Percentiles rank a stretch among this genome's conserved stretches.
Evolutionary conservation across 2,888 invertebrate genomes (phyloP).

Genomic region (Coenonympha glycerion): DNA sequence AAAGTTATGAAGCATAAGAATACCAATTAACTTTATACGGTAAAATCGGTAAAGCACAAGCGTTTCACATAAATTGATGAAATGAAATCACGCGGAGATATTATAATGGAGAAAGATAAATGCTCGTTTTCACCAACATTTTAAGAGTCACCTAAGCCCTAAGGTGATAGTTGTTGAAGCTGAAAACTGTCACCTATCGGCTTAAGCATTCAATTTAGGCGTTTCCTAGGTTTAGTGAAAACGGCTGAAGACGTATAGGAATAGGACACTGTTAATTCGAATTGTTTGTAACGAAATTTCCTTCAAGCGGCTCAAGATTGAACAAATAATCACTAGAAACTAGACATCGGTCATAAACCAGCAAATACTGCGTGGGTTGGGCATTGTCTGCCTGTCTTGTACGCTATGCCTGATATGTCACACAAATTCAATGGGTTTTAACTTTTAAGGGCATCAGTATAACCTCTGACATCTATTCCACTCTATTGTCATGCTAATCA

Average conservation of each 20-base stretch:
- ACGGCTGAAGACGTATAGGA: not conserved
- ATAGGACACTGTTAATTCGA: conserved; percentile 3
- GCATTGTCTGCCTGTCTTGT: conserved; percentile 56
- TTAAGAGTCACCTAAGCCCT: too few relatives aligned
- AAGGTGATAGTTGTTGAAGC: too few relatives aligned
- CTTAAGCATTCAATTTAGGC: too few relatives aligned
- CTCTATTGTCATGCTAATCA: conserved; percentile 63
- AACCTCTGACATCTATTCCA: conserved; percentile 60
- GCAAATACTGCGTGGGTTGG: conserved; percentile 58
- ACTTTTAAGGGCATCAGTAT: conserved; percentile 58
- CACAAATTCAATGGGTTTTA: conserved; percentile 47
- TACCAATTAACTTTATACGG: not conserved
- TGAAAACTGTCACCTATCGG: too few relatives aligned
- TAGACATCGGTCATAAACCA: conserved; percentile 50
- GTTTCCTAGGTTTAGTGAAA: too few relatives aligned
- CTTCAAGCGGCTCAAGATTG: conserved; percentile 36
- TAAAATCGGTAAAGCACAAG: not conserved
- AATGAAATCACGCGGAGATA: not conserved
- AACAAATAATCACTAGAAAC: conserved; percentile 47
- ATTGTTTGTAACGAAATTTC: conserved; percentile 27
- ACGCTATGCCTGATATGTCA: conserved; percentile 31
- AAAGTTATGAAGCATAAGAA: not conserved
- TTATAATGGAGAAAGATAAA: too few relatives aligned
- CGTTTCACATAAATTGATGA: not conserved
- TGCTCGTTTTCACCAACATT: too few relatives aligned